A percentile compares a stretch with the other conserved stretches of the same genome.
Evolutionary conservation across 2,113 vertebrate species (phyloP).

Genomic region (Tachycineta bicolor): DNA sequence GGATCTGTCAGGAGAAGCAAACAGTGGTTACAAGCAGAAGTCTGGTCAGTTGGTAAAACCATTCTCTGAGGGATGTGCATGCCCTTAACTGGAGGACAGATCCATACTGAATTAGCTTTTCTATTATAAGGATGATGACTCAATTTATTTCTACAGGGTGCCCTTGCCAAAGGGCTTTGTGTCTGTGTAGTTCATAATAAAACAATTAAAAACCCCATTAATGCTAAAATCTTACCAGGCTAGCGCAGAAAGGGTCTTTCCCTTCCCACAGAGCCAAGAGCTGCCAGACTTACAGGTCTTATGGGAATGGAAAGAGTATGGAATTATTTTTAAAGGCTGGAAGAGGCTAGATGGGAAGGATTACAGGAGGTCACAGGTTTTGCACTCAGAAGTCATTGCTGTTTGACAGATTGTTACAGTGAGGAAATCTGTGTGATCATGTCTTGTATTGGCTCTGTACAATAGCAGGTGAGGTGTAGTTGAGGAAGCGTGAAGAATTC

Average conservation of each 20-base stretch:
- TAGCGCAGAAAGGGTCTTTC: background rate
- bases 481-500: background rate
- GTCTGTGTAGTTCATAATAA: background rate
- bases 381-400: background rate
- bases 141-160: constrained; percentile 19
- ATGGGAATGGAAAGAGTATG: background rate
- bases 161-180: constrained; percentile 38
- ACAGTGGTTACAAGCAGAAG: background rate
- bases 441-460: background rate
- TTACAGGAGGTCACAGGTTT: background rate
- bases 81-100: constrained; percentile 1
- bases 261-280: background rate
- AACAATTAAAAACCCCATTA: background rate
- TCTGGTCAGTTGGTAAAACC: background rate
- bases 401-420: background rate
- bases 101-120: constrained; percentile 40
- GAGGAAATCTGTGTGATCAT: background rate
- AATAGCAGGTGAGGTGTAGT: background rate
- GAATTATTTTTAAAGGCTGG: background rate
- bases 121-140: background rate
- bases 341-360: background rate
- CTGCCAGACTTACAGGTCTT: background rate
- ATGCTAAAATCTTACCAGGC: background rate
- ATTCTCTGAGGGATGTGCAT: background rate
- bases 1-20: constrained; percentile 22